Evolutionary conservation across 2,113 vertebrate genomes (phyloP).

Genomic region (Lutjanus erythropterus): DNA sequence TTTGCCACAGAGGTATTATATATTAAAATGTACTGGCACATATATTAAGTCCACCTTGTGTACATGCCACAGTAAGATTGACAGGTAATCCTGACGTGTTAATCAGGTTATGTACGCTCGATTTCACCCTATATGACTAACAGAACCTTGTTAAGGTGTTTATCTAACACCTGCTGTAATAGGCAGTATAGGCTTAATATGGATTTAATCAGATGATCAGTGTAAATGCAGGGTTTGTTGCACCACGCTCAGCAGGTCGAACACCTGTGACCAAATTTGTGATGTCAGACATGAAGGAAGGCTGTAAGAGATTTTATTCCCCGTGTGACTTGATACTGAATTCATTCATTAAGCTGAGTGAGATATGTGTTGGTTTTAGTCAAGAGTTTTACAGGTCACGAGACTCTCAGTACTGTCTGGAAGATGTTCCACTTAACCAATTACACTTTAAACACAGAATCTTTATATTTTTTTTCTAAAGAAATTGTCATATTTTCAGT

Average conservation of each 20-base stretch:
- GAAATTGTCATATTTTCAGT: no score
- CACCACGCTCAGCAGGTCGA: neutral
- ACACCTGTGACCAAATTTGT: neutral
- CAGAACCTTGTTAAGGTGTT: constrained; percentile 53
- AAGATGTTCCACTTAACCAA: no score
- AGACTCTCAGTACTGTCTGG: no score
- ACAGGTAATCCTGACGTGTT: constrained; percentile 34
- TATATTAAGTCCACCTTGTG: neutral
- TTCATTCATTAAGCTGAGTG: neutral
- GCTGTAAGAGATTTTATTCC: neutral
- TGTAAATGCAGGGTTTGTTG: constrained; percentile 6
- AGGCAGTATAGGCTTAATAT: constrained; percentile 30
- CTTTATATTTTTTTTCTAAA: no score
- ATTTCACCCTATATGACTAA: constrained; percentile 33
- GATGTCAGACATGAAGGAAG: neutral
- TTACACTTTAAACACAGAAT: no score
- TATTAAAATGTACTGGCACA: constrained; percentile 13
- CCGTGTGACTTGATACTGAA: neutral
- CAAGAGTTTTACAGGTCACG: neutral
- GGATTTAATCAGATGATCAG: constrained; percentile 37
- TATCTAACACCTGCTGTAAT: constrained; percentile 34
- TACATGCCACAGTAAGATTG: constrained; percentile 28
- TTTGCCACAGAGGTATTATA: neutral
- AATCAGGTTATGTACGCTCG: constrained; percentile 45
- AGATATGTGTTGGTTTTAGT: neutral